Percentiles rank a stretch among this genome's conserved stretches.
Conservation (phyloP, 2,888 invertebrate species). For the Himalopsyche tibetana region DNA sequence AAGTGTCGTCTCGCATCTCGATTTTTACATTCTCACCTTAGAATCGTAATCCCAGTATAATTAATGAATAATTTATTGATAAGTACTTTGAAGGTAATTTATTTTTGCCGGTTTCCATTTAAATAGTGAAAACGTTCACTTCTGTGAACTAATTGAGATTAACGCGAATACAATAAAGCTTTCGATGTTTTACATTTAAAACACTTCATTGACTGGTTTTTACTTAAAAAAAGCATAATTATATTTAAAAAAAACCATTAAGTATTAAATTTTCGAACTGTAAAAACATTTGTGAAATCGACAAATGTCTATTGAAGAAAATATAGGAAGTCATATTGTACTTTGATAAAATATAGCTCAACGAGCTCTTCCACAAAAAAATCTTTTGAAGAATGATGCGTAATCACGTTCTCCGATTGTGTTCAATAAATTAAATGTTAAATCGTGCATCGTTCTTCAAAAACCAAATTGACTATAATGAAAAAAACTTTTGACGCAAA, state of each 20-base stretch:
- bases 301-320: not conserved
- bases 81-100: not conserved
- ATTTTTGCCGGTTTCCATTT: not conserved
- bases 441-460: constrained; percentile 15
- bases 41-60: not conserved
- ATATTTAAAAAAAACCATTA: constrained; percentile 26
- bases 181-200: constrained; percentile 5
- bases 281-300: not conserved
- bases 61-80: not conserved
- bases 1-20: not conserved
- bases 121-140: not conserved
- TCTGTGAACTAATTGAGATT: not conserved
- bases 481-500: constrained; percentile 46
- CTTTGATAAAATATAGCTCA: not conserved
- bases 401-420: constrained; percentile 6
- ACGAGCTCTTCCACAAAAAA: not conserved
- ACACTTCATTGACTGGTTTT: constrained; percentile 24
- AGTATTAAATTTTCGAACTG: constrained; percentile 6
- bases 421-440: constrained; percentile 26
- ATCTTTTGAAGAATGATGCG: constrained; percentile 4
- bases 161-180: not conserved
- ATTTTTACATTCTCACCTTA: not conserved
- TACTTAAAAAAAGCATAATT: not conserved
- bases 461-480: constrained; percentile 18
- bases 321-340: constrained; percentile 20